Percentiles rank a stretch among this genome's conserved stretches.
Evolutionary conservation across 2,888 invertebrate species (phyloP).

Genomic region (Oegoconia quadripuncta): DNA sequence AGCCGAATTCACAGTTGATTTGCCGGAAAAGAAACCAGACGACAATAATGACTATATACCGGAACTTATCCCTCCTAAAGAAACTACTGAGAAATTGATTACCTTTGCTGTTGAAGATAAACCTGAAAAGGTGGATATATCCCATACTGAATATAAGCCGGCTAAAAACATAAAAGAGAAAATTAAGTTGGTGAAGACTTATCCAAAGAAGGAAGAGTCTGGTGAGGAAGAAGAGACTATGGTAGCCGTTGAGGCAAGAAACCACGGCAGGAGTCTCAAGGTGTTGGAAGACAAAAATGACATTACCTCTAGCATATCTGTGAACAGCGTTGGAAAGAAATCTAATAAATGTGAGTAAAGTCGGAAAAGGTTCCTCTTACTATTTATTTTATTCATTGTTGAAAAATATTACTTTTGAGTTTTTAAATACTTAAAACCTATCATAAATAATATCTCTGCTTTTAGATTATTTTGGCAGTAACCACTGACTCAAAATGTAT

Average conservation of each 20-base stretch:
- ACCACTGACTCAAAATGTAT: no score
- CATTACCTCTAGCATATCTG: conserved; percentile 79
- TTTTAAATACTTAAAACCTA: no score
- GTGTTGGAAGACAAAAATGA: conserved; percentile 67
- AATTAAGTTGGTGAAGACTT: conserved; percentile 74
- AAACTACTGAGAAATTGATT: conserved; percentile 75
- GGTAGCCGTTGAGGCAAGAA: conserved; percentile 79
- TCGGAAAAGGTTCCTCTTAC: no score
- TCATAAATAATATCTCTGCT: no score
- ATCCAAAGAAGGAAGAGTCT: conserved; percentile 67
- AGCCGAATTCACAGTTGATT: conserved; percentile 45
- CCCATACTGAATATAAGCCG: conserved; percentile 56
- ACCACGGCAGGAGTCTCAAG: conserved; percentile 66
- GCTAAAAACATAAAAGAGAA: conserved; percentile 74
- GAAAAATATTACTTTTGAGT: no score
- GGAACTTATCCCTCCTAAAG: conserved; percentile 58
- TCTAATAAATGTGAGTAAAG: conserved; percentile 52
- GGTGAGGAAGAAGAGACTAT: conserved; percentile 78
- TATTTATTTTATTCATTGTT: no score
- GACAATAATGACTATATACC: conserved; percentile 52
- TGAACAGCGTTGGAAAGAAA: conserved; percentile 80
- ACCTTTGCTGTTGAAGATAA: conserved; percentile 71
- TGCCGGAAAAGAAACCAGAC: conserved; percentile 48
- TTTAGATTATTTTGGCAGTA: no score
- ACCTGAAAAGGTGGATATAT: conserved; percentile 60